Evolutionary conservation across 1,140 invertebrate species (phyloP).

Genomic region (Drosophila prosaltans): DNA sequence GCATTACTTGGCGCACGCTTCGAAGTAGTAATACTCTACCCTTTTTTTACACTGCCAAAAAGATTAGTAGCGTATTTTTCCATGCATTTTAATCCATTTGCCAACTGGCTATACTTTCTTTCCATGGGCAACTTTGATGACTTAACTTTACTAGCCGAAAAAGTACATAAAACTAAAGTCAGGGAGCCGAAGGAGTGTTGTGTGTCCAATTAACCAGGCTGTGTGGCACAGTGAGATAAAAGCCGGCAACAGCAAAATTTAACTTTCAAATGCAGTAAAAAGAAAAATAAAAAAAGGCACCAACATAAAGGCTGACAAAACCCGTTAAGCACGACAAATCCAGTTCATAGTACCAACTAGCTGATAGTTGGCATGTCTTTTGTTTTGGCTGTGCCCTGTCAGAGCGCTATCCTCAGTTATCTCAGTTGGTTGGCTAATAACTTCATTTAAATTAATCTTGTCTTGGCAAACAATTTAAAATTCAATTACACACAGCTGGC

Average conservation of each 20-base stretch:
- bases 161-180: not conserved
- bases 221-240: conserved; percentile 48
- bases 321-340: conserved; percentile 30
- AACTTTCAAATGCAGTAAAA: conserved; percentile 69
- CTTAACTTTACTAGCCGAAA: not conserved
- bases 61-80: too few species aligned
- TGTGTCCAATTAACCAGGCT: conserved; percentile 75
- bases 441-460: conserved; percentile 78
- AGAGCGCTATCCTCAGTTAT: conserved; percentile 35
- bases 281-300: conserved; percentile 3
- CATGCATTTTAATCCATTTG: not conserved
- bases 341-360: conserved; percentile 20
- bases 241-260: conserved; percentile 43
- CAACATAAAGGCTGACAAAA: conserved; percentile 28
- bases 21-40: not conserved
- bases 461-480: conserved; percentile 64
- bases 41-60: too few species aligned
- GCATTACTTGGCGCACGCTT: not conserved
- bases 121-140: not conserved
- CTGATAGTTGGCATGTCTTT: conserved; percentile 57
- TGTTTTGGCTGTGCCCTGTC: conserved; percentile 62
- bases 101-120: not conserved
- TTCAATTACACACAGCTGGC: conserved; percentile 74
- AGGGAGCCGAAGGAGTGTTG: conserved; percentile 47
- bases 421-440: conserved; percentile 54